Evolutionary conservation across 2,888 invertebrate genomes (phyloP).

Genomic region (Meiosimyza decipiens): DNA sequence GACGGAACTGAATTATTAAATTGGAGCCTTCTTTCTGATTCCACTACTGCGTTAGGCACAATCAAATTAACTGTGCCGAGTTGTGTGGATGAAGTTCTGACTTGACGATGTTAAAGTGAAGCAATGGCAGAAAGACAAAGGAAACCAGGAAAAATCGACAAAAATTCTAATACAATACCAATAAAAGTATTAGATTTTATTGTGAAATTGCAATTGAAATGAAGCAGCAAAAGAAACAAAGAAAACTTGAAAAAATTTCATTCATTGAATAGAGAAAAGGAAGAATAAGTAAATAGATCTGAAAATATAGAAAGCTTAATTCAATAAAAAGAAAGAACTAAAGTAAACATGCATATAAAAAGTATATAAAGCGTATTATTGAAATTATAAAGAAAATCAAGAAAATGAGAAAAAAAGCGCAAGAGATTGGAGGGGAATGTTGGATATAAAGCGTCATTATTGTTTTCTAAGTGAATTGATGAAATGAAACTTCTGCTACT

Average conservation of each 20-base stretch:
- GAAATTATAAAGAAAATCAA: too few species aligned
- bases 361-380: too few species aligned
- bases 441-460: too few species aligned
- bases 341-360: too few species aligned
- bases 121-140: background rate
- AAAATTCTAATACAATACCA: background rate
- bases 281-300: background rate
- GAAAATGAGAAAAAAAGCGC: too few species aligned
- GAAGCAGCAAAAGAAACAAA: too few species aligned
- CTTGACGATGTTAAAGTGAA: background rate
- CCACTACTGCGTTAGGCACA: background rate
- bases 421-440: too few species aligned
- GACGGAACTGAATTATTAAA: constrained; percentile 57
- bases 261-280: background rate
- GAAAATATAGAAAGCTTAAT: background rate
- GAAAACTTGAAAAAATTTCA: background rate
- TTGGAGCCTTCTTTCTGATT: constrained; percentile 41
- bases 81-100: background rate
- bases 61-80: constrained; percentile 6
- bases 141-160: background rate
- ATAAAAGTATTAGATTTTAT: constrained; percentile 16
- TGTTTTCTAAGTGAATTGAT: too few species aligned
- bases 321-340: too few species aligned
- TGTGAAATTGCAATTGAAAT: constrained; percentile 6
- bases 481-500: too few species aligned